These are phyloP conservation scores for Nebria ingens DNA, from an alignment of 1,140 invertebrate species.

Conservation along the genomic window DNA sequence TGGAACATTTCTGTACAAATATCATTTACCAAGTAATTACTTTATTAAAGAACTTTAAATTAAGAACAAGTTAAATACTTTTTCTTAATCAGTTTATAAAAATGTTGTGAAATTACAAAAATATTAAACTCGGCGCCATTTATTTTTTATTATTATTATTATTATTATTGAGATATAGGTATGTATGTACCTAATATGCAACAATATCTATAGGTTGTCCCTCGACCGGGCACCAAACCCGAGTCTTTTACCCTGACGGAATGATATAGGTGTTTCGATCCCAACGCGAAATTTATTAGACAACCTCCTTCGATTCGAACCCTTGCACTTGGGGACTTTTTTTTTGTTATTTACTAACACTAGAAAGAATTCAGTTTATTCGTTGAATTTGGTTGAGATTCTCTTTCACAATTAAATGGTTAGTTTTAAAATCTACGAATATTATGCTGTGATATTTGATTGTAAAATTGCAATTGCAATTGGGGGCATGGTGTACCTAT, in stretches of 20 bases:
- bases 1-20: constrained; percentile 1
- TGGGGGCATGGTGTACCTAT: background rate
- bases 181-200: no score
- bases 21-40: constrained; percentile 7
- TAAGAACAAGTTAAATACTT: no score
- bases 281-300: background rate
- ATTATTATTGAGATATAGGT: no score
- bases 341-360: no score
- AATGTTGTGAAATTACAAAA: no score
- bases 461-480: background rate
- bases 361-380: background rate
- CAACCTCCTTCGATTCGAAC: background rate
- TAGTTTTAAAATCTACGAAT: background rate
- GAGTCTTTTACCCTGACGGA: background rate
- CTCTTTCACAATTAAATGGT: background rate
- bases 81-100: no score
- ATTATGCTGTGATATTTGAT: background rate
- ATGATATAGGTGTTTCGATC: background rate
- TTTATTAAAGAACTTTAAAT: constrained; percentile 2
- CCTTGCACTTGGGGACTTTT: background rate
- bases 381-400: background rate
- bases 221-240: background rate
- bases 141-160: no score
- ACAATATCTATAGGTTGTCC: no score
- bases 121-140: no score